Evolutionary conservation across 2,888 invertebrate genomes (phyloP), one percentile per base, ranked within the genome.

Genomic region (Euplexia lucipara): DNA sequence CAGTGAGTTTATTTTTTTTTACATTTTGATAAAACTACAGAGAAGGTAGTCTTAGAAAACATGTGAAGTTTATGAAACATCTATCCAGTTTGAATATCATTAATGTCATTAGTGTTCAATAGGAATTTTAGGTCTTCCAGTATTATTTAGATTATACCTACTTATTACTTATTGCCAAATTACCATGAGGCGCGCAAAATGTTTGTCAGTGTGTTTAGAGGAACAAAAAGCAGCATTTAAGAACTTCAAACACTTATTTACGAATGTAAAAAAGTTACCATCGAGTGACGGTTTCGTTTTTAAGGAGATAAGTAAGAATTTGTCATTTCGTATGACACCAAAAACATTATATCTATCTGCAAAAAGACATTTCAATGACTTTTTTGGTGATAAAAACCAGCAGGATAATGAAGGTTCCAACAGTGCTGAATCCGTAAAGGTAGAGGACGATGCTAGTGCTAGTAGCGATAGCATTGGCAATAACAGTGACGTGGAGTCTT

Each of bases 221-320:
- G 56, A 56, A 35, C 56, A 56, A 56, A 56, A 45, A n/a, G n/a
- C n/a, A 35, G 45, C 56, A 58, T 58, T 48, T 47, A n/a, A 58
- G 48, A 39, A 58, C 39, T 58, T 48, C n/a, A n/a, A n/a, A n/a
- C n/a, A n/a, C n/a, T 30, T 58, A 48, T 58, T 48, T 48, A 16
- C 4, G 32, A 16, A 14, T 58, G 39, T 47, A 18, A 58, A 48
- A 48, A 58, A 30, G 18, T 12, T 39, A 0, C 57, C 57, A 30
- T 58, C 48, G 14, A 37, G 57, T 58, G 39, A 48, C 18, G n/a
- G 57, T 18, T 48, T 58, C n/a, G 57, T 18, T 48, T 57, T 58
- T 58, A 58, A 48, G 37, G 57, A 39, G 16, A 57, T 57, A 39
- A 47, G 47, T 10, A 57, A 47, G 48, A 58, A 39, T 14, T 58